These are phyloP conservation scores for Drosophila jambulina DNA, from an alignment of 1,140 invertebrate species.

Conservation along the genomic window DNA sequence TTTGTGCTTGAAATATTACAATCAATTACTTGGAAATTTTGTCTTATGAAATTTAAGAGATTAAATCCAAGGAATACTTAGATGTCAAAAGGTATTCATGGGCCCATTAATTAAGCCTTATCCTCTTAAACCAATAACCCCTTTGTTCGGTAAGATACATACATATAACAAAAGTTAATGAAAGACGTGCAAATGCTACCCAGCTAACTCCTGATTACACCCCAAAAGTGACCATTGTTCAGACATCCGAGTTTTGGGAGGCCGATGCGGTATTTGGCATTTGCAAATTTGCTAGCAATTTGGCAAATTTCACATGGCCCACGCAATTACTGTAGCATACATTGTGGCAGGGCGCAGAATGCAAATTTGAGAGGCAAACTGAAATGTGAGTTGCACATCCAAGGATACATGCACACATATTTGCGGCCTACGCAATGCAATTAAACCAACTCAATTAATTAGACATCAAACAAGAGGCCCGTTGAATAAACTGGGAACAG, in stretches of 20 bases:
- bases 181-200: constrained; percentile 6
- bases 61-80: background rate
- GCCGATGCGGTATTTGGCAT: constrained; percentile 6
- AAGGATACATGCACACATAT: background rate
- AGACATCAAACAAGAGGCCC: constrained; percentile 26
- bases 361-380: constrained; percentile 33
- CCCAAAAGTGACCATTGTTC: constrained; percentile 13
- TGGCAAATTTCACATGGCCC: constrained; percentile 11
- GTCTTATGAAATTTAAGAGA: background rate
- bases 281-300: constrained; percentile 35
- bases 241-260: background rate
- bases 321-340: constrained; percentile 68
- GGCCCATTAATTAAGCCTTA: constrained; percentile 6
- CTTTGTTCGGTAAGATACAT: background rate
- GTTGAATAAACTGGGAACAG: constrained; percentile 17
- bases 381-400: background rate
- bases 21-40: background rate
- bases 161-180: background rate
- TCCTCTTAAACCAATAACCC: background rate
- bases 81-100: background rate
- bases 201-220: constrained; percentile 21
- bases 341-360: constrained; percentile 43
- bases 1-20: background rate
- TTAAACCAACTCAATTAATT: constrained; percentile 42
- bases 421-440: constrained; percentile 23